Evolutionary conservation across 2,113 vertebrate species (phyloP), one percentile per base, ranked within the genome.

Genomic region (Mellivora capensis): DNA sequence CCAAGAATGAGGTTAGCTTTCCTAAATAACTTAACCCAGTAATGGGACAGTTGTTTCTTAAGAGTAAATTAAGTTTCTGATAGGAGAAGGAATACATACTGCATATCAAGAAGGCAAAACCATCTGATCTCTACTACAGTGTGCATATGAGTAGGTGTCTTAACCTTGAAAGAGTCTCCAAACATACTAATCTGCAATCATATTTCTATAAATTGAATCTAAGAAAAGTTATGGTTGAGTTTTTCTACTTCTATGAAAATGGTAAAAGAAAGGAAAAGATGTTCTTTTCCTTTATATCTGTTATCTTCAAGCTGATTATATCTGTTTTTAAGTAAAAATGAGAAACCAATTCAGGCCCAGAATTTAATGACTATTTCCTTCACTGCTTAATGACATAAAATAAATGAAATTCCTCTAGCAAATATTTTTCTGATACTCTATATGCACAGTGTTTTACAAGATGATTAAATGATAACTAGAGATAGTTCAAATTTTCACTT

Each of bases 261-360:
- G 5, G 2, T 69, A 71, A 62, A 8, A 59, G 12, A 61, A 69
- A 7, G 44, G n/a, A 72, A 85, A 61, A 52, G 4, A 34, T 54
- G 3, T 27, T 76, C 6, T 59, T 57, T 52, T 61, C 4, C 69
- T 89, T 87, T 4, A 0, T 76, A 34, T 85, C 67, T 1, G 20
- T 82, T 96, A 74, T n/a, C 7, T 90, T 93, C 25, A 90, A 86
- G 20, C 76, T 71, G 21, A 31, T 57, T 89, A n/a, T 80, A 14
- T 87, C 25, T 74, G 42, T 71, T 93, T 67, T 94, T 87, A 71
- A 93, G 12, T 69, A 69, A 82, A 96, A 84, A 74, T 44, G 88
- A 84, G 23, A 91, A 80, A 62, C 0, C 3, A 76, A 77, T 34
- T 91, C 37, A 94, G 6, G 11, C 9, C 94, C 31, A 87, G 21